Evolutionary conservation across 2,113 vertebrate genomes (phyloP).

Genomic region (Nestor notabilis): DNA sequence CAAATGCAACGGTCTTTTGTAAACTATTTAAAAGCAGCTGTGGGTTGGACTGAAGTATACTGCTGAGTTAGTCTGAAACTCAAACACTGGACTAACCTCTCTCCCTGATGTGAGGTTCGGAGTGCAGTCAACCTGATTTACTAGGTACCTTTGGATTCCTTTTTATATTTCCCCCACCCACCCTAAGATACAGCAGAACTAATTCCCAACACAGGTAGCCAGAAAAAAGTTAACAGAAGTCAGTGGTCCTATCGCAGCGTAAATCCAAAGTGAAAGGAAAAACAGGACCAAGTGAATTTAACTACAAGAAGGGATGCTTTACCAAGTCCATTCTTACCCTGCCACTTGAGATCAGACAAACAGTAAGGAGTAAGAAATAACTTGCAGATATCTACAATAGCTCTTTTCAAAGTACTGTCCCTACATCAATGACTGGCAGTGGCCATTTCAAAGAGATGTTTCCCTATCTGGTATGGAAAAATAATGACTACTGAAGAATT

Average conservation of each 20-base stretch:
- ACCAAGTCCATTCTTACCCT: neutral
- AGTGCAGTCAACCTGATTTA: neutral
- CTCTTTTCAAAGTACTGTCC: neutral
- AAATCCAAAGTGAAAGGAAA: neutral
- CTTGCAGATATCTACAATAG: neutral
- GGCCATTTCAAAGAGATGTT: neutral
- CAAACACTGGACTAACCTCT: neutral
- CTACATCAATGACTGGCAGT: neutral
- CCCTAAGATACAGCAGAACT: neutral
- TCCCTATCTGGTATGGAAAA: neutral
- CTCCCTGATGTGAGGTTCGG: neutral
- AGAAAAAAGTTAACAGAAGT: neutral
- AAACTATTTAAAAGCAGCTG: neutral
- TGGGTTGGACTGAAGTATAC: neutral
- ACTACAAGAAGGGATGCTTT: neutral
- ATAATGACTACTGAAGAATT: neutral
- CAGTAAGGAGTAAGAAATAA: neutral
- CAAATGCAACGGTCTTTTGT: neutral
- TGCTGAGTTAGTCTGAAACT: neutral
- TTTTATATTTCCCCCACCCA: neutral
- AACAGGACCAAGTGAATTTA: neutral
- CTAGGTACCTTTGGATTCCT: conserved; percentile 1
- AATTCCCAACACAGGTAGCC: neutral
- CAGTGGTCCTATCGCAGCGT: too few species aligned
- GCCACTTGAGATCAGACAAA: neutral